phyloP scores from a whole-genome alignment of 2,113 vertebrate genomes.

The Elgaria multicarinata region DNA sequence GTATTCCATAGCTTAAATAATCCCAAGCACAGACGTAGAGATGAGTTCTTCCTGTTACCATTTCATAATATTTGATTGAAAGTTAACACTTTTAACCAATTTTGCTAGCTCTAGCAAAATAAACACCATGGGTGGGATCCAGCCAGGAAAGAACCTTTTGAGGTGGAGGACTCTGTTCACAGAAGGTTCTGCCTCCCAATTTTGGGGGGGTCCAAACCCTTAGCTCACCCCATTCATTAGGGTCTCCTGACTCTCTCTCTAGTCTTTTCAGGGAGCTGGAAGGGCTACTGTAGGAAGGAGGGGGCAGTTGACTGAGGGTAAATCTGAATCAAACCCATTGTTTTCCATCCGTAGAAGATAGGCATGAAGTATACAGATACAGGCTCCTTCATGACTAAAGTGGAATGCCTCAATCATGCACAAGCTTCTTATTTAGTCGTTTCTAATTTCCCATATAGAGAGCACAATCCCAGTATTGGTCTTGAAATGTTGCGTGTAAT shows the following conservation, averaged over 20 bases:
- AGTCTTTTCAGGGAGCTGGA: too few relatives aligned
- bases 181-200: too few relatives aligned
- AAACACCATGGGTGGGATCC: too few relatives aligned
- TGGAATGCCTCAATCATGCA: neutral
- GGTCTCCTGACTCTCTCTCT: too few relatives aligned
- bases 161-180: too few relatives aligned
- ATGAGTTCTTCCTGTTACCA: accelerated
- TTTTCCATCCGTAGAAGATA: neutral
- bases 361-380: neutral
- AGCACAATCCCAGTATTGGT: slow-evolving; percentile 26
- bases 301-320: too few relatives aligned
- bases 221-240: too few relatives aligned
- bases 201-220: too few relatives aligned
- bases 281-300: too few relatives aligned
- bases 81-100: neutral
- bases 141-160: too few relatives aligned
- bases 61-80: neutral
- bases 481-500: slow-evolving; percentile 67
- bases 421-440: slow-evolving; percentile 8
- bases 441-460: slow-evolving; percentile 48
- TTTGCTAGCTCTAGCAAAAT: neutral
- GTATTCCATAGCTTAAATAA: neutral
- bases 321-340: neutral
- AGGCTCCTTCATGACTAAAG: neutral
- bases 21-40: neutral